phyloP scores from a whole-genome alignment of 1,140 invertebrate genomes.

The Galendromus occidentalis region DNA sequence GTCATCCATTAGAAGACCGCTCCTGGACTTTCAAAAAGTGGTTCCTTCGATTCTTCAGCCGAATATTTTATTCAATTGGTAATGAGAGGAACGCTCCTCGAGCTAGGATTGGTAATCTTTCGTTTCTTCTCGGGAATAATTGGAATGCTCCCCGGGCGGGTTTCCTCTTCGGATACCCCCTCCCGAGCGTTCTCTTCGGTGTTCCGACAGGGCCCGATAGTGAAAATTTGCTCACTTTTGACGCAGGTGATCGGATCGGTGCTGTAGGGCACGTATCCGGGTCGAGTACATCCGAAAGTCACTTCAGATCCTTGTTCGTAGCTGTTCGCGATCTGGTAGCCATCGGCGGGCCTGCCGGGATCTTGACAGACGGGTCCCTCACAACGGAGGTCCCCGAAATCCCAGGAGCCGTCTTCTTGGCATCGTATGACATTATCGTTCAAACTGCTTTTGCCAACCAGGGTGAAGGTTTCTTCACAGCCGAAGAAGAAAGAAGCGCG shows the following conservation, averaged over 20 bases:
- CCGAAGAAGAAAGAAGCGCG: conserved; percentile 86
- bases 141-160: no score
- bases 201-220: background rate
- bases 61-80: background rate
- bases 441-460: conserved; percentile 71
- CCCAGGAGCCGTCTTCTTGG: conserved; percentile 78
- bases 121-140: no score
- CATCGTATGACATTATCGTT: conserved; percentile 81
- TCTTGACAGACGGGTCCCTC: conserved; percentile 88
- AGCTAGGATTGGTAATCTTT: no score
- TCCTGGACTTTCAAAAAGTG: no score
- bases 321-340: conserved; percentile 61
- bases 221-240: conserved; percentile 18
- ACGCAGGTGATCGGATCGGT: conserved; percentile 71
- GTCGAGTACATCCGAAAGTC: conserved; percentile 63
- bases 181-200: no score
- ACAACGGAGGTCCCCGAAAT: conserved; percentile 83
- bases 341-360: conserved; percentile 77
- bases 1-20: no score
- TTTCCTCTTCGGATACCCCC: no score
- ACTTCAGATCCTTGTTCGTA: conserved; percentile 82
- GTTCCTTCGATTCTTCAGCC: background rate
- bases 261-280: conserved; percentile 80
- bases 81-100: background rate
- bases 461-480: conserved; percentile 82